These are phyloP conservation scores for Rhizomys pruinosus DNA, from an alignment of 2,113 vertebrate species.

Conservation along the genomic window DNA sequence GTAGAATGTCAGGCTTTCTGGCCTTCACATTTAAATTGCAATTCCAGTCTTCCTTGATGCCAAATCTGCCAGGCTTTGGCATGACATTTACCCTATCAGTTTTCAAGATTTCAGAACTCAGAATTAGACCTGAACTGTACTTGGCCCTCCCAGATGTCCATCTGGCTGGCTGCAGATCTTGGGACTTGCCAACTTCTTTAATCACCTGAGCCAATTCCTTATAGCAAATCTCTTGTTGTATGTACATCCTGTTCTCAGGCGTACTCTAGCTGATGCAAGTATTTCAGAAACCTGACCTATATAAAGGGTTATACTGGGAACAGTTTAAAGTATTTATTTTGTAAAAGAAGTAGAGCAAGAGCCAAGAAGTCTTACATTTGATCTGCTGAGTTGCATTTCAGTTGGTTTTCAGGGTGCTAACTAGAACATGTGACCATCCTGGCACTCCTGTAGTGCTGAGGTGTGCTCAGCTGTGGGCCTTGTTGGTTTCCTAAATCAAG, in stretches of 20 bases:
- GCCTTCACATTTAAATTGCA: not conserved
- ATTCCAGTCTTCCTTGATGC: not conserved
- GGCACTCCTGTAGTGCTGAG: not conserved
- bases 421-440: not conserved
- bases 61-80: not conserved
- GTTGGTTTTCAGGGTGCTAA: not conserved
- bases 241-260: not conserved
- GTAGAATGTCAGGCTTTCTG: not conserved
- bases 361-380: not conserved
- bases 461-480: slow-evolving; percentile 1
- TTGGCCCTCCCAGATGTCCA: not conserved
- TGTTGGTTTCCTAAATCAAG: slow-evolving; percentile 68
- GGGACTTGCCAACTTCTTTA: not conserved
- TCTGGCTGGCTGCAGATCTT: not conserved
- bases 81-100: not conserved
- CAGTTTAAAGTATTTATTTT: slow-evolving; percentile 39
- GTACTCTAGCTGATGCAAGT: not conserved
- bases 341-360: slow-evolving; percentile 44
- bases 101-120: not conserved
- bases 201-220: not conserved
- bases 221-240: not conserved
- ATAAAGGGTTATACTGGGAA: not conserved
- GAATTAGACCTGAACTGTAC: not conserved
- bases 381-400: slow-evolving; percentile 41
- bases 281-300: slow-evolving; percentile 53